Evolutionary conservation across 1,140 invertebrate species (phyloP), one percentile per base, ranked within the genome.

Genomic region (Cheumatopsyche charites): DNA sequence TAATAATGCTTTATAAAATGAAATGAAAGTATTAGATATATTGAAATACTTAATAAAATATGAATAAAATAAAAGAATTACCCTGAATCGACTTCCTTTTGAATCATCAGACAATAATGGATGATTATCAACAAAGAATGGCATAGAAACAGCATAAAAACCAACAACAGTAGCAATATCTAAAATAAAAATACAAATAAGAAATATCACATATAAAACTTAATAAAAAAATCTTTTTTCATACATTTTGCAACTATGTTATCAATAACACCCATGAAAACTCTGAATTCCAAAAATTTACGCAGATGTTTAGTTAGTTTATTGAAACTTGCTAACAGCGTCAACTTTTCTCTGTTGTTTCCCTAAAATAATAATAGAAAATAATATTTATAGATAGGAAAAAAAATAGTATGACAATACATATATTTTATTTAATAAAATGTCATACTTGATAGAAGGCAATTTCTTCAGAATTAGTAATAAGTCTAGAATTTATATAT

Each of bases 391-490:
- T 26, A 15, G 13, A 70, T 62, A 66, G 7, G 47, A 63, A 62
- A 61, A 19, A 19, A 29, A 13, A 47, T 19, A 43, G 42, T 61
- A 25, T 62, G 23, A 67, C 36, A 68, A 62, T n/a, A n/a, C n/a
- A n/a, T n/a, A n/a, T n/a, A n/a, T n/a, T n/a, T n/a, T n/a, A n/a
- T n/a, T n/a, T 17, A 21, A 71, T 52, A 65, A 47, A 74, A 42
- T 41, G 17, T 5, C 77, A 78, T 72, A 84, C 83, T 77, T 84
- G 88, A 81, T 98, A 99, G 83, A 99, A 99, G 1, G 97, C 97
- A 72, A 99, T 90, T 85, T 99, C 98, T 84, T 99, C 98, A 17
- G 96, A 95, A 82, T 99, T 98, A 0, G 95, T 96, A 49, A 99
- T 99, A 3, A 99, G 84, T 26, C 98, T 86, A 6, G 96, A 96